A percentile compares a stretch with the other conserved stretches of the same genome.
phyloP scores from a whole-genome alignment of 2,797 vertebrate genomes.

The Mionectes olivaceus region DNA sequence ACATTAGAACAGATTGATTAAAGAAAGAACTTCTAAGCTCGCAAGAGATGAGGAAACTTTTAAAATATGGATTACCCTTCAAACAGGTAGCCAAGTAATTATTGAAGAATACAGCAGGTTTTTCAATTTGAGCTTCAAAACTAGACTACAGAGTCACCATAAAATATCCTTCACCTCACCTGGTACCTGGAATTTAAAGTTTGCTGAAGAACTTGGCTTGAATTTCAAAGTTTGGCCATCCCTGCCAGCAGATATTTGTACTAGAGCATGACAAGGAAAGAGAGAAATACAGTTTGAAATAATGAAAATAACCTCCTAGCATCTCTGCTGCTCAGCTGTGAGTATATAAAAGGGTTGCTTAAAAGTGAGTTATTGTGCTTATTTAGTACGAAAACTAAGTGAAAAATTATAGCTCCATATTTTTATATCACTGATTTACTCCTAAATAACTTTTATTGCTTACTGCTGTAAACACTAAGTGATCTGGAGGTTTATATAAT shows the following conservation, averaged over 20 bases:
- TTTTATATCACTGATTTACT: not conserved
- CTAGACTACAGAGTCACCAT: not conserved
- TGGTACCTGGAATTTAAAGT: not conserved
- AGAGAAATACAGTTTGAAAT: not conserved
- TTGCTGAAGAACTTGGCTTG: not conserved
- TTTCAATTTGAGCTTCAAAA: slow-evolving; percentile 7
- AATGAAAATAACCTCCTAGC: not conserved
- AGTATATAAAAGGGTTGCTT: not conserved
- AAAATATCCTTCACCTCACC: not conserved
- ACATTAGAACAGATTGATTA: not conserved
- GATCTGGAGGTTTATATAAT: not conserved
- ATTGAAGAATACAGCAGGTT: slow-evolving; percentile 24
- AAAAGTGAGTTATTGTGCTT: not conserved
- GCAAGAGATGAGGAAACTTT: slow-evolving; percentile 10
- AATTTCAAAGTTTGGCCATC: not conserved
- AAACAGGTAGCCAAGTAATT: slow-evolving; percentile 21
- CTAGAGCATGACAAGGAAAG: not conserved
- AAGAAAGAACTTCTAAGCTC: not conserved
- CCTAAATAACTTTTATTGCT: not conserved
- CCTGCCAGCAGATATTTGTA: not conserved
- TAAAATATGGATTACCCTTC: slow-evolving; percentile 48
- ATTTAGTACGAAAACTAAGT: not conserved
- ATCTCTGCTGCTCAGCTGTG: not conserved
- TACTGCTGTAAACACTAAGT: not conserved
- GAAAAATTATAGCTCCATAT: not conserved